A percentile compares a stretch with the other conserved stretches of the same genome.
Conservation (phyloP, 2,797 vertebrate species). For the Lindbergichthys nudifrons region DNA sequence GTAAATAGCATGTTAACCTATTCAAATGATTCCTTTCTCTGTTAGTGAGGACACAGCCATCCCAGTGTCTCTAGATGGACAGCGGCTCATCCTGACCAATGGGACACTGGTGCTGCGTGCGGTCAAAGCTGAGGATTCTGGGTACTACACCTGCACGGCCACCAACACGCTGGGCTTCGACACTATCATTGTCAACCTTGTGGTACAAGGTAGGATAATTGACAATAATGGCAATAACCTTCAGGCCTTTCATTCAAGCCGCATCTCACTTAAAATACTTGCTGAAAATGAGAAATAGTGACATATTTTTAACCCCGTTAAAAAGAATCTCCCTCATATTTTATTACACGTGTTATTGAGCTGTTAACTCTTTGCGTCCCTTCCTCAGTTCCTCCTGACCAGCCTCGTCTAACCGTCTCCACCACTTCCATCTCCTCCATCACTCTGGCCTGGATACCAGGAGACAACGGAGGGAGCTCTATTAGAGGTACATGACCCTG, state of each 20-base stretch:
- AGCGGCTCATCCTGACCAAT: constrained; percentile 92
- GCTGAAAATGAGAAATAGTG: neutral
- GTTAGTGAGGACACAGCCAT: constrained; percentile 94
- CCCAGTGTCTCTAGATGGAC: constrained; percentile 91
- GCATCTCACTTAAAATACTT: neutral
- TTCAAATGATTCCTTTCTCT: neutral
- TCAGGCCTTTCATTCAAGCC: neutral
- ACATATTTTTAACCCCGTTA: neutral
- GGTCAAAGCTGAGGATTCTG: constrained; percentile 96
- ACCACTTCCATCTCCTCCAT: constrained; percentile 98
- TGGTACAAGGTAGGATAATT: constrained; percentile 92
- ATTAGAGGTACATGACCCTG: constrained; percentile 88
- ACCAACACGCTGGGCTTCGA: constrained; percentile 98
- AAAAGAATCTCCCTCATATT: neutral
- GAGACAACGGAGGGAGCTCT: constrained; percentile 98
- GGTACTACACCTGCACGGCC: constrained; percentile 98
- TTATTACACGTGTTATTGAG: neutral
- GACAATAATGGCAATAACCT: neutral
- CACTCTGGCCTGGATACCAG: constrained; percentile 97
- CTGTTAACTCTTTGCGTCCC: constrained; percentile 20
- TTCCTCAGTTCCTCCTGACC: constrained; percentile 92
- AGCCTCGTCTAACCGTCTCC: constrained; percentile 96
- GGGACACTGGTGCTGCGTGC: constrained; percentile 94
- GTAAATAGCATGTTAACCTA: neutral
- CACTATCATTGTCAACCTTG: constrained; percentile 97